Evolutionary conservation across 2,113 vertebrate species (phyloP).

Genomic region (Menidia beryllina): DNA sequence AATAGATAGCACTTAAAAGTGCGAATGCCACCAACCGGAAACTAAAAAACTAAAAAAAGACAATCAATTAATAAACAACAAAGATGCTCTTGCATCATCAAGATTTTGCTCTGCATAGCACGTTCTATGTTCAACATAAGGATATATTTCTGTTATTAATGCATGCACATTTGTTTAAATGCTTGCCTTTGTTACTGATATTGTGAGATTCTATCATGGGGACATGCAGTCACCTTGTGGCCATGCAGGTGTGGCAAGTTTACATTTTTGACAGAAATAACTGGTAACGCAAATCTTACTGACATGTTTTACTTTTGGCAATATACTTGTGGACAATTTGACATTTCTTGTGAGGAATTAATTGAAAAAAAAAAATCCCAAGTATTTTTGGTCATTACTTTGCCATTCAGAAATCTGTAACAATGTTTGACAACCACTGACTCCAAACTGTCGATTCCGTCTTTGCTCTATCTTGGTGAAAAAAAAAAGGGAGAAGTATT

Average conservation of each 20-base stretch:
- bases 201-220: too few species aligned
- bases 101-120: too few species aligned
- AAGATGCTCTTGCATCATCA: too few species aligned
- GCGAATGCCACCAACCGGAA: neutral
- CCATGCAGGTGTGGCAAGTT: too few species aligned
- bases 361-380: too few species aligned
- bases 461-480: conserved; percentile 17
- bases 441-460: conserved; percentile 6
- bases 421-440: conserved; percentile 4
- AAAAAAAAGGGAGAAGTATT: conserved; percentile 19
- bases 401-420: neutral
- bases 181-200: too few species aligned
- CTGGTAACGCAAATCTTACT: neutral
- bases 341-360: neutral
- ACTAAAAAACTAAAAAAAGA: too few species aligned
- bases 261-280: neutral
- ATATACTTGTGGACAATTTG: neutral
- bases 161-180: neutral
- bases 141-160: too few species aligned
- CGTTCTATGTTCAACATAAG: too few species aligned
- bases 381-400: conserved; percentile 19
- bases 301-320: neutral
- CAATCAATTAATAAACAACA: too few species aligned
- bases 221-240: too few species aligned
- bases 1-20: neutral